A percentile compares a stretch with the other conserved stretches of the same genome.
Evolutionary conservation across 2,113 vertebrate species (phyloP).

Genomic region (Mugil cephalus): DNA sequence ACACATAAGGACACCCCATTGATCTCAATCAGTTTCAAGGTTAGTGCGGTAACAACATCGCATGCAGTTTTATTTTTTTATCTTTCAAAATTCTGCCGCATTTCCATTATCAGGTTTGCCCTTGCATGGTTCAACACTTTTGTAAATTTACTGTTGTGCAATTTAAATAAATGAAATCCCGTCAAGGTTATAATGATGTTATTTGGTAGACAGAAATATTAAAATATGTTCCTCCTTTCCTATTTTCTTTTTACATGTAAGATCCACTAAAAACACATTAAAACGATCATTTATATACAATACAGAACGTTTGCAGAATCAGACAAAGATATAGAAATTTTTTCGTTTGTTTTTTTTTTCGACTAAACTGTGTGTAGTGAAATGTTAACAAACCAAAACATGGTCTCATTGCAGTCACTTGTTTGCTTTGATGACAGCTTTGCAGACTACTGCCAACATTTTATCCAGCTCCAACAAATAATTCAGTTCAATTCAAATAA

Average conservation of each 20-base stretch:
- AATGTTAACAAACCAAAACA: too few species aligned
- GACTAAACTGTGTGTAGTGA: too few species aligned
- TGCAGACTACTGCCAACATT: too few species aligned
- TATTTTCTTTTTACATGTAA: background rate
- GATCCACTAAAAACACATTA: background rate
- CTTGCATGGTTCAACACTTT: background rate
- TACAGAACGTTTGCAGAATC: too few species aligned
- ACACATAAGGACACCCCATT: slow-evolving; percentile 4
- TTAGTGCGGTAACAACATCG: background rate
- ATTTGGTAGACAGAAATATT: background rate
- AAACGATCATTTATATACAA: too few species aligned
- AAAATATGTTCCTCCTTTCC: background rate
- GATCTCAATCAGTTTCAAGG: slow-evolving; percentile 14
- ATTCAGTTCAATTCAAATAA: too few species aligned
- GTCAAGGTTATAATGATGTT: background rate
- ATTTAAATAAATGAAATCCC: background rate
- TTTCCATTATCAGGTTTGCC: slow-evolving; percentile 12
- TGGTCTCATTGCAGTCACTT: too few species aligned
- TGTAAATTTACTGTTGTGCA: background rate
- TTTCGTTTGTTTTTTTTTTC: too few species aligned
- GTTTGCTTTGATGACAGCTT: too few species aligned
- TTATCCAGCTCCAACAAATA: too few species aligned
- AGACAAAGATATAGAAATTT: too few species aligned
- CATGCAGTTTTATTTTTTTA: slow-evolving; percentile 2
- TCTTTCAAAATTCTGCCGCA: background rate